Evolutionary conservation across 2,113 vertebrate genomes (phyloP), one percentile per base, ranked within the genome.

Genomic region (Podarcis cretensis): DNA sequence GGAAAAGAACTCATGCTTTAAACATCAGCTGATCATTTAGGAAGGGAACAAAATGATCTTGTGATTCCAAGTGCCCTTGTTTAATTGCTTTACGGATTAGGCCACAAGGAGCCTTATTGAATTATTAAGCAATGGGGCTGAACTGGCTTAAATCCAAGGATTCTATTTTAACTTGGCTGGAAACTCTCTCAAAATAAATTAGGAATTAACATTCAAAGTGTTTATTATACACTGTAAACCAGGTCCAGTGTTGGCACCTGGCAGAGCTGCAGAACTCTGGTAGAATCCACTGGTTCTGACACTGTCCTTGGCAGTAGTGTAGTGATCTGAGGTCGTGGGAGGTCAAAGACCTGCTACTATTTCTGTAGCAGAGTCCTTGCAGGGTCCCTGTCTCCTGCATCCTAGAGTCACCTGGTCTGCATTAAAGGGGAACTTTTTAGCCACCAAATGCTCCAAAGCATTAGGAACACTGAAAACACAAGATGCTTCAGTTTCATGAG

Each of bases 131-230:
- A 1, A 35, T 30, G 66, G 30, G 76, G 54, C 48, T 35, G 43
- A 25, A 59, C 20, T 87, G 86, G 86, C 77, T 59, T 57, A 10
- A 16, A 73, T 59, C 63, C 77, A 87, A 81, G 48, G 48, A 71
- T 71, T 69, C 77, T 30, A 25, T 57, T 87, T 80, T 59, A 59
- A 87, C 78, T 87, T 87, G 65, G 78, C 76, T 35, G 20, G 21
- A 16, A 81, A 66, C 12, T 59, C 43, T 71, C 73, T 59, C 5
- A 23, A 27, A 69, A 87, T 69, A 21, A 59, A 30, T 18, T 21
- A 40, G 13, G 30, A 25, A 35, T 71, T 54, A 54, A 35, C 7
- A 37, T 69, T 21, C 43, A 71, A 43, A 71, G 66, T 87, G 65
- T 69, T 87, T 54, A 57, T 40, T 5, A 59, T 35, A n/a, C 14